Conservation (phyloP, 2,797 vertebrate species). For the Molossus alvarezi region DNA sequence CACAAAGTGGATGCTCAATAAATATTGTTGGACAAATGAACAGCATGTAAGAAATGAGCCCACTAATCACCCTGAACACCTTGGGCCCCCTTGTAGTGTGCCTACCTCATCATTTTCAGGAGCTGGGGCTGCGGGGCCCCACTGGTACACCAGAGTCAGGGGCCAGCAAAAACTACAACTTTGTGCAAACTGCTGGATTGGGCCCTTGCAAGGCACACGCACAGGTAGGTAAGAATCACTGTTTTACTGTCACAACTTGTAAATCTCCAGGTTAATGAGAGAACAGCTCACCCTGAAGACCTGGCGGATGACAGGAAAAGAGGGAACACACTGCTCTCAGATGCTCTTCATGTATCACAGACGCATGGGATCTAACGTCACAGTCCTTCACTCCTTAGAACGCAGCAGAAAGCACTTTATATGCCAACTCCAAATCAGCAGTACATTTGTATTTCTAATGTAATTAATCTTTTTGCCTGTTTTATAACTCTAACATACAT, state of each 20-base stretch:
- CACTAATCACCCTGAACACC: neutral
- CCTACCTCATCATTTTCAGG: neutral
- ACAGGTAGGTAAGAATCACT: neutral
- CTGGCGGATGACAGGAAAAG: neutral
- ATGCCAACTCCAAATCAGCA: slow-evolving; percentile 9
- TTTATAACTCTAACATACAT: neutral
- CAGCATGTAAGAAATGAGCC: neutral
- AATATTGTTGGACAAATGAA: neutral
- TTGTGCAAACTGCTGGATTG: neutral
- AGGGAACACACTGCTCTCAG: neutral
- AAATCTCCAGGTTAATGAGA: neutral
- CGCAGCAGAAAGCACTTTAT: neutral
- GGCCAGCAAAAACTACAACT: neutral
- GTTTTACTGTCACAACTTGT: neutral
- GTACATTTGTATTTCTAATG: slow-evolving; percentile 39
- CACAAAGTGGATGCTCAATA: neutral
- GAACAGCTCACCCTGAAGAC: neutral
- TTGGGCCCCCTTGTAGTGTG: neutral
- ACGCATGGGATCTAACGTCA: neutral
- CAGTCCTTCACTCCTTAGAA: neutral
- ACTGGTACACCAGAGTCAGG: neutral
- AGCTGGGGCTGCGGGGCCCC: neutral
- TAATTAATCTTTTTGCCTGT: slow-evolving; percentile 39
- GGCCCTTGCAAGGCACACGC: neutral
- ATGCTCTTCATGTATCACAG: neutral